Base-by-base conservation (phyloP, 2,797 vertebrate species). In the Sternotherus odoratus region DNA sequence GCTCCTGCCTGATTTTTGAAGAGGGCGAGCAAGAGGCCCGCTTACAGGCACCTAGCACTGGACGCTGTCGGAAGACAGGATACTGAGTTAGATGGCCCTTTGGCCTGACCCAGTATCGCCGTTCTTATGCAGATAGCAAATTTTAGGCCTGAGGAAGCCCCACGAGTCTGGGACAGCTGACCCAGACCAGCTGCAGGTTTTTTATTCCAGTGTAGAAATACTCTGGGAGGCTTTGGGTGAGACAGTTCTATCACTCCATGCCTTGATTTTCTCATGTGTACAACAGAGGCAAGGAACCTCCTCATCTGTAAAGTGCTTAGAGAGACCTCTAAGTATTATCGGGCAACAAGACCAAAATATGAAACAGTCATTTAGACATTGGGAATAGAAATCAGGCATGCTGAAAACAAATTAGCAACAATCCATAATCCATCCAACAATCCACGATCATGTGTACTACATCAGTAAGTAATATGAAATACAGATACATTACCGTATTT, bases 211-310 rank as follows among this genome's bases (percentile, higher is more conserved):
- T 39, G 36, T 39, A 69, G 36, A 69, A 60, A 24, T 5, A 19
- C 24, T n/a, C 23, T 6, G 3, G 8, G 10, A 24, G 12, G 66
- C 5, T n/a, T 3, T 56, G 39, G 1, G 2, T 26, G 72, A 39
- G 49, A 77, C 10, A 57, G 6, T 82, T 0, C 79, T 63, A 3
- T 79, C 79, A 69, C 79, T 92, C 15, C 36, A 1, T 81, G 6
- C 56, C 46, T 79, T 72, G 1, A 15, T 24, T 39, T 53, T 36
- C 77, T 36, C 77, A 39, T 16, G 12, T 8, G 13, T 26, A 36
- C 51, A 79, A 53, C 15, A 17, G 33, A 8, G n/a, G 12, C 51
- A 53, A 24, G 26, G 23, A 16, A 11, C n/a, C 21, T 39, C 51
- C 21, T 53, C n/a, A 39, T n/a, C 24, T 53, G 12, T 79, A 19